A percentile compares a stretch with the other conserved stretches of the same genome.
Conservation (phyloP, 2,797 vertebrate genomes). For the Sebastiscus tertius region DNA sequence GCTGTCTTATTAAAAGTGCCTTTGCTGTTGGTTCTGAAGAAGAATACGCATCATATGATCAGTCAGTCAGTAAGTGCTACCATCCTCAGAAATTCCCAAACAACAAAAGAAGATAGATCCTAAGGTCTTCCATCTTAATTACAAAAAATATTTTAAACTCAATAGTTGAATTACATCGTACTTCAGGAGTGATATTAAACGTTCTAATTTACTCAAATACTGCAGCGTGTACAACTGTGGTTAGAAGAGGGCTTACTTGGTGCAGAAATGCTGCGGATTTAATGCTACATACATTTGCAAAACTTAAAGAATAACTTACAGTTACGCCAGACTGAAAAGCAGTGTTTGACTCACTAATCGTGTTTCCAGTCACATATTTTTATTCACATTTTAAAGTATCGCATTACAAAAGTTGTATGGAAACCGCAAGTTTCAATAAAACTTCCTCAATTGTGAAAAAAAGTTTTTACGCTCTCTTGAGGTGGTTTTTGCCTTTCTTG, state of each 20-base stretch:
- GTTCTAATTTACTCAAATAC: background rate
- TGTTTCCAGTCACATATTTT: no score
- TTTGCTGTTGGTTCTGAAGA: background rate
- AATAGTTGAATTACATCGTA: background rate
- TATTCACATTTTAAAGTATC: no score
- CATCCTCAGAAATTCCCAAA: background rate
- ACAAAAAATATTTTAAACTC: background rate
- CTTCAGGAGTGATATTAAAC: background rate
- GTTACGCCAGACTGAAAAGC: background rate
- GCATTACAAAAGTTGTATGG: no score
- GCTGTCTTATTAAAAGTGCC: conserved; percentile 17
- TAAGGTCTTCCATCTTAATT: background rate
- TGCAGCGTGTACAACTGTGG: background rate
- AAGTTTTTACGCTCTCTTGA: no score
- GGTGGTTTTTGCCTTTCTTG: no score
- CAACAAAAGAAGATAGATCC: background rate
- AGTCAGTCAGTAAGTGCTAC: background rate
- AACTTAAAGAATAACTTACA: background rate
- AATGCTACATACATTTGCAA: background rate
- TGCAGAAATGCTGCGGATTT: background rate
- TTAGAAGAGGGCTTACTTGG: background rate
- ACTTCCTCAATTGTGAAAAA: no score
- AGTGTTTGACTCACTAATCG: background rate
- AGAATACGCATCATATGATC: background rate
- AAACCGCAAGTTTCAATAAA: no score